Evolutionary conservation across 2,888 invertebrate species (phyloP).

Genomic region (Syritta pipiens): DNA sequence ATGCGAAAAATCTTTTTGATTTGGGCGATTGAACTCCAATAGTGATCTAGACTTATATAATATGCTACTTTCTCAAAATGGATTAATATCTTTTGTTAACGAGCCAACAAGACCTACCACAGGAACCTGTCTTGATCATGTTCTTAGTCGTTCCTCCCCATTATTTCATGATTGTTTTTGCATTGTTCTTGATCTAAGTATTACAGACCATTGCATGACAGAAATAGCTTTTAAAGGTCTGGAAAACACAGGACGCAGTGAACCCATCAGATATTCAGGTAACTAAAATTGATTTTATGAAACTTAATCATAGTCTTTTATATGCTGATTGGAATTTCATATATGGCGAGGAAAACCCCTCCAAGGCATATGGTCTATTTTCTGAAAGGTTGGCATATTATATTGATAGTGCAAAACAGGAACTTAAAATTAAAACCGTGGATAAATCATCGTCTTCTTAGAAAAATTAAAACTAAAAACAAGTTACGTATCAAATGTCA

Average conservation of each 20-base stretch:
- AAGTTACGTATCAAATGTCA: too few relatives aligned
- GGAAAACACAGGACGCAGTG: background rate
- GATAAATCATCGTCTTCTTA: too few relatives aligned
- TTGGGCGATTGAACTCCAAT: too few relatives aligned
- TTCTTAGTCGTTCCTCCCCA: background rate
- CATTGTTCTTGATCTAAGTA: background rate
- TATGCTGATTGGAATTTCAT: background rate
- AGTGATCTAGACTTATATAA: too few relatives aligned
- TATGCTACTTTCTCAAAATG: too few relatives aligned
- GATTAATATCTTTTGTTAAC: background rate
- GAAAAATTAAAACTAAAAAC: too few relatives aligned
- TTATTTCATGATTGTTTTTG: background rate
- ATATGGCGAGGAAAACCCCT: background rate
- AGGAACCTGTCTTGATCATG: conserved; percentile 14
- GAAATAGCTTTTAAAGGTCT: background rate
- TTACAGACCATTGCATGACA: conserved; percentile 17
- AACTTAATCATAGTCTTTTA: background rate
- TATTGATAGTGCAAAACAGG: too few relatives aligned
- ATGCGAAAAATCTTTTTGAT: too few relatives aligned
- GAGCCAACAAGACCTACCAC: conserved; percentile 2
- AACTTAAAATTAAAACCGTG: too few relatives aligned
- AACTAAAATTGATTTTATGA: background rate
- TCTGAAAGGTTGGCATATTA: too few relatives aligned
- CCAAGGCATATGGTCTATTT: background rate
- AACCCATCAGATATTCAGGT: background rate